These are phyloP conservation scores for Probaryconus sp. DNA, from an alignment of 1,140 invertebrate genomes.

Conservation along the genomic window DNA sequence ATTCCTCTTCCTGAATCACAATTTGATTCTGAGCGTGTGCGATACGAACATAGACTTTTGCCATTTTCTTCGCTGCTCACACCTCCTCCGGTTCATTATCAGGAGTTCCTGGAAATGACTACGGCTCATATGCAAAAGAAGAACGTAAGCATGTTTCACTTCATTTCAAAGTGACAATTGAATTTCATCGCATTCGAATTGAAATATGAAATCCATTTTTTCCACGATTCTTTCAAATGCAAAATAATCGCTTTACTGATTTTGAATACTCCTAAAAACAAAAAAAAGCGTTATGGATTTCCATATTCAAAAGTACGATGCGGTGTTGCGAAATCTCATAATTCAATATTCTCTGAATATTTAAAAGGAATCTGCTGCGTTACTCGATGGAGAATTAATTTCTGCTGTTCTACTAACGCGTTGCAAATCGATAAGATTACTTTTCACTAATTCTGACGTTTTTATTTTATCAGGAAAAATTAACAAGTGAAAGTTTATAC, in stretches of 20 bases:
- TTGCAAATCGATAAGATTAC: neutral
- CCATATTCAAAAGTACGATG: constrained; percentile 34
- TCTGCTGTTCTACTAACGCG: neutral
- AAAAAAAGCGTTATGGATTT: constrained; percentile 4
- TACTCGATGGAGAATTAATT: constrained; percentile 12
- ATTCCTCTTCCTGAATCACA: constrained; percentile 88
- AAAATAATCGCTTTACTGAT: constrained; percentile 29
- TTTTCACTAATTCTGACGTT: neutral
- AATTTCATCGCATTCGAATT: constrained; percentile 9
- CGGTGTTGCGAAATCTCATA: constrained; percentile 10
- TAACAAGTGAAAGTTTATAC: constrained; percentile 80
- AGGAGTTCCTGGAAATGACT: constrained; percentile 87
- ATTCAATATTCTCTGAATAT: constrained; percentile 18
- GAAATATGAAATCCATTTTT: constrained; percentile 4
- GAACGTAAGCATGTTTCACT: constrained; percentile 67
- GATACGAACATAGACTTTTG: constrained; percentile 95
- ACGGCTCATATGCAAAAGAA: constrained; percentile 74
- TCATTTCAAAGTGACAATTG: neutral
- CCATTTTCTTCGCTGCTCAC: constrained; percentile 92
- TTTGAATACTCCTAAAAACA: neutral
- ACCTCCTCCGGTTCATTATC: constrained; percentile 93
- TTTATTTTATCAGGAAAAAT: constrained; percentile 64
- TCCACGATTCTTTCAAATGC: constrained; percentile 4
- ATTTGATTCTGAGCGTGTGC: constrained; percentile 95
- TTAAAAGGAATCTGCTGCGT: constrained; percentile 12